Evolutionary conservation across 92 coral and sea anemone species (phyloP), one percentile per base, ranked within the genome.

Genomic region (Montipora capitata): DNA sequence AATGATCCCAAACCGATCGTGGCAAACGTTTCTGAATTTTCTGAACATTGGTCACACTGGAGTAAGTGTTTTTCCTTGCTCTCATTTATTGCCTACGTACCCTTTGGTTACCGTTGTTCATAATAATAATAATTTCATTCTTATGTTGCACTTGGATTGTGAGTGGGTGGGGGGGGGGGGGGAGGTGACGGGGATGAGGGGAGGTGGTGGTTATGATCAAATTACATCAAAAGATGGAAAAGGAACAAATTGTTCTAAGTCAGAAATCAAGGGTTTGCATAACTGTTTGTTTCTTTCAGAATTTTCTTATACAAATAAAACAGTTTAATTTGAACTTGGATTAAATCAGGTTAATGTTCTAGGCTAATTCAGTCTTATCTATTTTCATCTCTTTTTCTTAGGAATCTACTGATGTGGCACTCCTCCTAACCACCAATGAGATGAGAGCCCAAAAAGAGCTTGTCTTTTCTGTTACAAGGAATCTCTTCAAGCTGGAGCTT

Each of bases 371-470:
- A 10, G 10, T 58, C 64, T 27, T 27, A 58, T 58, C n/a, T 58
- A 9, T 58, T 58, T 8, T 40, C 16, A 9, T 67, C 4, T 2
- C 10, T 18, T 27, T 67, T 73, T 6, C 10, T 7, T n/a, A 78
- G 80, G 72, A 87, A 87, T 65, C 40, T 20, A 68, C 57, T 54
- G 85, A 86, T 69, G 54, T 86, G 42, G 86, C 85, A 58, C 81
- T 70, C 40, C 73, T 87, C 49, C 85, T 78, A 44, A 87, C 80
- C 64, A 56, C 79, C 7, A 86, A n/a, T 51, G 35, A 86, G 67
- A 86, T 86, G 6, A 3, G 78, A 51, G 90, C 90, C 66, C 90
- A 85, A 43, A 85, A 86, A 51, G 84, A 86, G 18, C 70, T 86
- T 40, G 84, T 68, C 38, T 76, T 71, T 76, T 77, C 78, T 10